phyloP scores from a whole-genome alignment of 2,113 vertebrate genomes.

The Etheostoma spectabile region DNA sequence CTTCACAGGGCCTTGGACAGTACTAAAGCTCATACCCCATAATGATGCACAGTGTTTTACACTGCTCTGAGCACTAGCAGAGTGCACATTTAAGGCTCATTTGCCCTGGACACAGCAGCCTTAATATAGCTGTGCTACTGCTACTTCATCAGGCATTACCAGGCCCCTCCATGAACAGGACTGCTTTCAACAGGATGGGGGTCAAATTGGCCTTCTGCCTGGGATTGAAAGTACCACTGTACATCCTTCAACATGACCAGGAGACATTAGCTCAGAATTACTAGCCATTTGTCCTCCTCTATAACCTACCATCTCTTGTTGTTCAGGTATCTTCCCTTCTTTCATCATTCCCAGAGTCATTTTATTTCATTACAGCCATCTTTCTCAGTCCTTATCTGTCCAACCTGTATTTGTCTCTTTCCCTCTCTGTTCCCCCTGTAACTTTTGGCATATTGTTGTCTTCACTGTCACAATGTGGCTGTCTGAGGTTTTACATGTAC shows the following conservation, averaged over 20 bases:
- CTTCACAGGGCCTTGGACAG: constrained; percentile 55
- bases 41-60: constrained; percentile 68
- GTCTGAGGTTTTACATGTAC: constrained; percentile 64
- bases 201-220: constrained; percentile 48
- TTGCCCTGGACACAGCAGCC: constrained; percentile 20
- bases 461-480: constrained; percentile 58
- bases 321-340: constrained; percentile 4
- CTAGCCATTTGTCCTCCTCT: constrained; percentile 20
- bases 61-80: constrained; percentile 36
- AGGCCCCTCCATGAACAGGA: constrained; percentile 24
- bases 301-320: constrained; percentile 16
- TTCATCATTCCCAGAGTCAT: constrained; percentile 1
- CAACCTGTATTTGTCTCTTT: neutral
- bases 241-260: constrained; percentile 15
- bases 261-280: constrained; percentile 20
- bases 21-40: constrained; percentile 62
- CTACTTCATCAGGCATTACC: constrained; percentile 39
- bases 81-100: constrained; percentile 48
- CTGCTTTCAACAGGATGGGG: constrained; percentile 47
- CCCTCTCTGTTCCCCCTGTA: constrained; percentile 10
- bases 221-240: constrained; percentile 30
- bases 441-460: constrained; percentile 52
- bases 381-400: constrained; percentile 1
- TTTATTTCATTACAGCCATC: constrained; percentile 12
- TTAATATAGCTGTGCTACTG: constrained; percentile 43